Evolutionary conservation across 2,888 invertebrate species (phyloP), one percentile per base, ranked within the genome.

Genomic region (Buathra laborator): DNA sequence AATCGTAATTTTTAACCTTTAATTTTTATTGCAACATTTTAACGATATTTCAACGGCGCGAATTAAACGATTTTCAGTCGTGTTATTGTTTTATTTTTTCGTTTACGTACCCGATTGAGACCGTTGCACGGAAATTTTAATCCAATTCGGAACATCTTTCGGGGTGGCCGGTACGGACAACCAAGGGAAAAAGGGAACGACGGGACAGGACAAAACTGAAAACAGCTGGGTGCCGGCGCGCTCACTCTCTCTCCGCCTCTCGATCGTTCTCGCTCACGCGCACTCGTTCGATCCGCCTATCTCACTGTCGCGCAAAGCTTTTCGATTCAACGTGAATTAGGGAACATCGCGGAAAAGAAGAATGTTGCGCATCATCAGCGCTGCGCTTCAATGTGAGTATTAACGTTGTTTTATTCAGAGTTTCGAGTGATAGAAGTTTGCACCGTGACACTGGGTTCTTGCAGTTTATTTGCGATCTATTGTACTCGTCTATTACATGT

Each of bases 111-210:
- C 90, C 92, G 91, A 90, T 91, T 92, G 80, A 94, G 87, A 89
- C 93, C 92, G 89, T 92, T 92, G 90, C 91, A 93, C 92, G 94
- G 92, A 89, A 93, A 93, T 94, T 94, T 94, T 89, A 93, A 89
- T 90, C 93, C 93, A 89, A 93, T 90, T 93, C 94, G 93, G 88
- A 93, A 92, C 94, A 94, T 94, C 91, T 91, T 93, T 90, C 89
- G 90, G 87, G 37, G 89, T 89, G 90, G 91, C 92, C 92, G 91
- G 91, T 90, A 29, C 88, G 88, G 90, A 88, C 91, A 90, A 91
- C 90, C 91, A 89, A 89, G 88, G 89, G 89, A 88, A 89, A 91
- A 89, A 89, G 90, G 90, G 92, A 91, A 91, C 90, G 90, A 90
- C 88, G 90, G 91, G 79, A 86, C 68, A 53, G 83, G 81, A 81